Conservation (phyloP, 2,113 vertebrate species). For the Nycticryphes semicollaris region DNA sequence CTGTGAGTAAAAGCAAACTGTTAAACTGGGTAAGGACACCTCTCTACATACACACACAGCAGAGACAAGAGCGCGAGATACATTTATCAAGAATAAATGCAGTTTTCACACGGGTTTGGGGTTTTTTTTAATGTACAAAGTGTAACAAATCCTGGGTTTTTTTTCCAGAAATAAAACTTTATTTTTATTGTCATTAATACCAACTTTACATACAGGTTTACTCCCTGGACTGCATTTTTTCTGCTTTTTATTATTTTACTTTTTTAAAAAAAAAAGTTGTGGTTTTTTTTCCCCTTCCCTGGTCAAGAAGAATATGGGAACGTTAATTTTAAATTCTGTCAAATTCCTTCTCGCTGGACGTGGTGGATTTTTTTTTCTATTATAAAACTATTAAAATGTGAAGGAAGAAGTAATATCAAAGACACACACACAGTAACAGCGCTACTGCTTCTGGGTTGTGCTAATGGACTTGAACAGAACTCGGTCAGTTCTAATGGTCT, state of each 20-base stretch:
- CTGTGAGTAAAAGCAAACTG: background rate
- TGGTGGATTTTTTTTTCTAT: conserved; percentile 17
- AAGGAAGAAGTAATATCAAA: conserved; percentile 69
- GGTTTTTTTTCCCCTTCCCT: background rate
- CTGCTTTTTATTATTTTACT: background rate
- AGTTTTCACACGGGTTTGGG: conserved; percentile 14
- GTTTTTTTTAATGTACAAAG: conserved; percentile 36
- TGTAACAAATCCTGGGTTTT: conserved; percentile 37
- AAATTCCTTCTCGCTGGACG: background rate
- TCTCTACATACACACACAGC: background rate
- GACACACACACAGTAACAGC: conserved; percentile 65
- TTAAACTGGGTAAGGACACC: background rate
- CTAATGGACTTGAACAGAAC: conserved; percentile 58
- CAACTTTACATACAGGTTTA: conserved; percentile 64
- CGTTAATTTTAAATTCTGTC: background rate
- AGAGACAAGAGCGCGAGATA: background rate
- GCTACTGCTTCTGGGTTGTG: conserved; percentile 66
- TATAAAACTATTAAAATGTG: conserved; percentile 71
- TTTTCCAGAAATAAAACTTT: conserved; percentile 73
- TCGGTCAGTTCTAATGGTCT: conserved; percentile 29
- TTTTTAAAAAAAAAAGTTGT: background rate
- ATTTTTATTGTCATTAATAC: conserved; percentile 54
- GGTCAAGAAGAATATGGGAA: conserved; percentile 51
- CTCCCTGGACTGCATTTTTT: conserved; percentile 58
- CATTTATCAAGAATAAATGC: background rate